Conservation (phyloP, 2,797 vertebrate species). For the Poecile montanus region DNA sequence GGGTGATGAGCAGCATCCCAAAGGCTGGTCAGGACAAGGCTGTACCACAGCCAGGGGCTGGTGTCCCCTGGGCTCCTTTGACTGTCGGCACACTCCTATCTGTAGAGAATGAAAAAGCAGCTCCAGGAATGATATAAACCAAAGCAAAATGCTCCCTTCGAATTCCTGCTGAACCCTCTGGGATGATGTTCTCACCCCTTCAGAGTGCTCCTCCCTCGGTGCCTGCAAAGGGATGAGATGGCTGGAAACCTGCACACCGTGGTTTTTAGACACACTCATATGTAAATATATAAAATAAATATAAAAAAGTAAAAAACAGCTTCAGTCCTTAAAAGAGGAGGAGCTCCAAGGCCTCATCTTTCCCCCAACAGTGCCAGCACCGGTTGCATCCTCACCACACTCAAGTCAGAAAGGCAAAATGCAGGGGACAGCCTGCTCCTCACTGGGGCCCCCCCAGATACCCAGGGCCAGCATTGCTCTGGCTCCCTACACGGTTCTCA, state of each 20-base stretch:
- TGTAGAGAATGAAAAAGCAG: neutral
- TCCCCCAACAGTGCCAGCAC: neutral
- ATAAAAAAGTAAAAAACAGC: neutral
- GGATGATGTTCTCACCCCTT: neutral
- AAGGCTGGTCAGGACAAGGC: neutral
- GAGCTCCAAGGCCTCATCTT: neutral
- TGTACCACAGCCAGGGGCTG: neutral
- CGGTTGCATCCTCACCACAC: neutral
- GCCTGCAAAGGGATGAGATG: accelerated
- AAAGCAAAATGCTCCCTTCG: neutral
- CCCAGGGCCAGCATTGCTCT: neutral
- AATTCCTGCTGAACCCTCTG: neutral
- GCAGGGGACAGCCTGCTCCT: accelerated
- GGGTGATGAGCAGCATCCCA: neutral
- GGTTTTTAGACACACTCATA: neutral
- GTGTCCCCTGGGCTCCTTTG: neutral
- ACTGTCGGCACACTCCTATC: neutral
- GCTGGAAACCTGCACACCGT: accelerated
- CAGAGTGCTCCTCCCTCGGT: neutral
- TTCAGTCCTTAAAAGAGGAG: neutral
- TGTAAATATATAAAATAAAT: neutral
- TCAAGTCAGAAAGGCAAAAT: neutral
- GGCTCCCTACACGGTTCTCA: neutral
- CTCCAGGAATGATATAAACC: neutral
- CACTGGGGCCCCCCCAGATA: accelerated